Percentiles rank a stretch among this genome's conserved stretches.
These are phyloP conservation scores for Emberiza fucata DNA, from an alignment of 2,113 vertebrate genomes.

Conservation along the genomic window DNA sequence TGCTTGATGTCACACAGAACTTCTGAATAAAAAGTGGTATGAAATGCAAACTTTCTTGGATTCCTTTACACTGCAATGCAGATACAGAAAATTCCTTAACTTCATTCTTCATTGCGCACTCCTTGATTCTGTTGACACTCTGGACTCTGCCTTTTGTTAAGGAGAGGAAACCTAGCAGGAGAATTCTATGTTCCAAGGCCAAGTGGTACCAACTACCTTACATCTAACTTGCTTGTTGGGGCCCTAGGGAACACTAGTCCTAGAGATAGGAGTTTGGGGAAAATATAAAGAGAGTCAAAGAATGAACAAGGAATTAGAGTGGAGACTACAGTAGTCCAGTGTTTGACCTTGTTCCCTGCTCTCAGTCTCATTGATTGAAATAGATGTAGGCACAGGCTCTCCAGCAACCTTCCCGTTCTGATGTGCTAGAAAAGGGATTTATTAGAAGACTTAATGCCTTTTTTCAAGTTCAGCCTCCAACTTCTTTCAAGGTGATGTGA, in stretches of 20 bases:
- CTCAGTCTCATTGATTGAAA: not conserved
- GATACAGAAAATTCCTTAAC: not conserved
- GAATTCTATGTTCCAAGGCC: not conserved
- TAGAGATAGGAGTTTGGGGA: not conserved
- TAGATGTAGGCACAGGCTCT: not conserved
- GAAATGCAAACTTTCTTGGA: not conserved
- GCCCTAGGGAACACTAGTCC: not conserved
- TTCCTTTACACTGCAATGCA: not conserved
- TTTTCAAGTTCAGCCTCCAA: not conserved
- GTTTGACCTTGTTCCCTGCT: not conserved
- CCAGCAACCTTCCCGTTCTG: not conserved
- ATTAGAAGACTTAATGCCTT: not conserved
- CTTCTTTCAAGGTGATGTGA: not conserved
- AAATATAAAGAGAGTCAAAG: not conserved
- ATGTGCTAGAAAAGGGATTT: not conserved
- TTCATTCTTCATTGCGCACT: not conserved
- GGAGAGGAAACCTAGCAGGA: not conserved
- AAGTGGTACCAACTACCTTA: not conserved
- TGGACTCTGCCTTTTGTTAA: not conserved
- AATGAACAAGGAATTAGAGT: not conserved
- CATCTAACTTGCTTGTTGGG: not conserved
- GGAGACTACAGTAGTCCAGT: not conserved
- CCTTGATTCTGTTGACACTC: not conserved
- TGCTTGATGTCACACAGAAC: not conserved
- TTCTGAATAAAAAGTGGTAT: not conserved